A percentile compares a stretch with the other conserved stretches of the same genome.
Conservation (phyloP, 1,140 invertebrate genomes). For the Cyphomyrmex costatus region DNA sequence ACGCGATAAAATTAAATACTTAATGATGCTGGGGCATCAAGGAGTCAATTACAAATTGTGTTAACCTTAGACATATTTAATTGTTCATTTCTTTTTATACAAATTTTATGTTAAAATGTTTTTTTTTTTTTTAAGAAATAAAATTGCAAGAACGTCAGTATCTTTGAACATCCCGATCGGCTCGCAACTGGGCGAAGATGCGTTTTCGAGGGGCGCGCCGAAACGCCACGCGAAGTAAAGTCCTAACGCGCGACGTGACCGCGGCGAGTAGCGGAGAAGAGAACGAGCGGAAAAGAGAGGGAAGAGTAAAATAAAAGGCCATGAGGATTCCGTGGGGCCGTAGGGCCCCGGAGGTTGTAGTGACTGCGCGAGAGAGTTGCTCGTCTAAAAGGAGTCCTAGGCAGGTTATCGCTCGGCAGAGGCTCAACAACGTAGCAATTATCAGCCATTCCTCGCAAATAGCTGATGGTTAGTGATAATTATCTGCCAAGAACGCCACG, state of each 20-base stretch:
- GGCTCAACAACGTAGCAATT: slow-evolving; percentile 86
- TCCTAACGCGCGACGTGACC: slow-evolving; percentile 70
- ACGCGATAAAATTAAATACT: too few species aligned
- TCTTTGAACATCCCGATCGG: background rate
- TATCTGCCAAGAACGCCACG: slow-evolving; percentile 86
- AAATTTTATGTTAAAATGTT: background rate
- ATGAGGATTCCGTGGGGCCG: slow-evolving; percentile 41
- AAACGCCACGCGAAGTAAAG: slow-evolving; percentile 71
- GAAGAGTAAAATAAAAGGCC: slow-evolving; percentile 33
- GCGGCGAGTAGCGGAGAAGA: slow-evolving; percentile 52
- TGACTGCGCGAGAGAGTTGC: slow-evolving; percentile 77
- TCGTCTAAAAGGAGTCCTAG: slow-evolving; percentile 84
- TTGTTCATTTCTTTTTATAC: too few species aligned
- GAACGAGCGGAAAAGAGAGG: background rate
- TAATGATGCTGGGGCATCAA: too few species aligned
- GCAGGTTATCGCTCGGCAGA: slow-evolving; percentile 84
- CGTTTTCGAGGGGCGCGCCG: slow-evolving; percentile 32
- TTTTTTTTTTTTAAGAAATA: background rate
- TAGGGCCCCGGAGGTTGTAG: slow-evolving; percentile 78
- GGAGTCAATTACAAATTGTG: too few species aligned
- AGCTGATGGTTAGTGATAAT: slow-evolving; percentile 87
- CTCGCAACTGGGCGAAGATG: slow-evolving; percentile 19
- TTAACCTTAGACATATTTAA: background rate
- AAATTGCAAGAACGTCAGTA: background rate
- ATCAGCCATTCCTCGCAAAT: slow-evolving; percentile 87